Evolutionary conservation across 2,888 invertebrate species (phyloP), one percentile per base, ranked within the genome.

Genomic region (Eucera pruinosa): DNA sequence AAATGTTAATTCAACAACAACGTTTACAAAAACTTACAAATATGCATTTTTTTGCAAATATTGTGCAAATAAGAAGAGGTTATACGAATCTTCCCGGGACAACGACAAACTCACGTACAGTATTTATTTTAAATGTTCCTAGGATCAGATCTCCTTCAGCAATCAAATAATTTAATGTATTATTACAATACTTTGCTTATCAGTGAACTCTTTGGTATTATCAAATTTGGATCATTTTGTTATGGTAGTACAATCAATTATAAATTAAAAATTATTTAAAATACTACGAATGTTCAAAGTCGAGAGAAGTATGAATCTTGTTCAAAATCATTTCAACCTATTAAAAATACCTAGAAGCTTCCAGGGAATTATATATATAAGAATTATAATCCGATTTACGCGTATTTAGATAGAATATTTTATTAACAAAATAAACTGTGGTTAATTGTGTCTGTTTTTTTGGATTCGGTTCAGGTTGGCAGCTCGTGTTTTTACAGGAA

Each of bases 11-110:
- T 47, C 52, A 41, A 11, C 18, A 62, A 43, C 9, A 52, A 47
- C 18, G 7, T 43, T 30, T 33, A 27, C 11, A 23, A 3, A n/a
- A 62, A 64, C 54, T 55, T 33, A 43, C 62, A 30, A 54, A 25
- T 67, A 55, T 55, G 20, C 67, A 72, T 60, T 48, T 58, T 36
- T 50, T 70, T 68, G 36, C 39, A 65, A 74, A 67, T 80, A 73
- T 78, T 54, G 15, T 41, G 13, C 45, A 52, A 74, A 54, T 61
- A 71, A 43, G 68, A 60, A 73, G 75, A 86, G 86, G 87, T 86
- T 86, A 87, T 80, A 79, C 61, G 67, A 84, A 82, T 80, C 76
- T 75, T 79, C 79, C 74, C 86, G 80, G 84, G 86, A 80, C 69
- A 68, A 66, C 68, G 74, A 71, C 65, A 68, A 55, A 64, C 66